These are phyloP conservation scores for Campoplex capitator DNA, from an alignment of 2,888 invertebrate genomes.

Conservation along the genomic window DNA sequence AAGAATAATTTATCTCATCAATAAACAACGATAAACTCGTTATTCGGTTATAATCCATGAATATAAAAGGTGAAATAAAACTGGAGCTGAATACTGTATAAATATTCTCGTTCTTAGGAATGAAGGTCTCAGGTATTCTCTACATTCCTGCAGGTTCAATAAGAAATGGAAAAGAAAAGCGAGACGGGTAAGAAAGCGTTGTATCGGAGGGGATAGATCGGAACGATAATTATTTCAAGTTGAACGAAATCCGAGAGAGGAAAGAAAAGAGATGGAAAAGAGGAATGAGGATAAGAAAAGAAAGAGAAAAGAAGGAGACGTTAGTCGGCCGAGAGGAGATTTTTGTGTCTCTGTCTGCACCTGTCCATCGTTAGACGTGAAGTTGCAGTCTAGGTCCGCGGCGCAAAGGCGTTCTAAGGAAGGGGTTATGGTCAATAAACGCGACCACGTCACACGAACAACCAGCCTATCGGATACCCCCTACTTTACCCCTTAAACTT, in stretches of 20 bases:
- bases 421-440: slow-evolving; percentile 85
- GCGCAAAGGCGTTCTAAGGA: slow-evolving; percentile 73
- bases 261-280: neutral
- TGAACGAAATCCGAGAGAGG: slow-evolving; percentile 17
- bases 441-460: slow-evolving; percentile 82
- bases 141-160: slow-evolving; percentile 1
- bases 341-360: slow-evolving; percentile 54
- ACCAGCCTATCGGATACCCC: slow-evolving; percentile 82
- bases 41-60: no score
- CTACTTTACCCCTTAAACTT: slow-evolving; percentile 82
- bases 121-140: neutral
- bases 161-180: slow-evolving; percentile 1
- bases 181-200: slow-evolving; percentile 1
- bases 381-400: slow-evolving; percentile 75
- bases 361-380: slow-evolving; percentile 75
- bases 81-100: neutral
- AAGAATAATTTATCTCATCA: no score
- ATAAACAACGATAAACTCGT: no score
- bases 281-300: slow-evolving; percentile 17
- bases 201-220: slow-evolving; percentile 40
- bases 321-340: slow-evolving; percentile 26
- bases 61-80: neutral
- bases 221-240: slow-evolving; percentile 51
- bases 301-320: slow-evolving; percentile 21
- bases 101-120: neutral